Base-by-base conservation (phyloP, 37 sponge, comb jelly and placozoan species). In the Axinella damicornis region DNA sequence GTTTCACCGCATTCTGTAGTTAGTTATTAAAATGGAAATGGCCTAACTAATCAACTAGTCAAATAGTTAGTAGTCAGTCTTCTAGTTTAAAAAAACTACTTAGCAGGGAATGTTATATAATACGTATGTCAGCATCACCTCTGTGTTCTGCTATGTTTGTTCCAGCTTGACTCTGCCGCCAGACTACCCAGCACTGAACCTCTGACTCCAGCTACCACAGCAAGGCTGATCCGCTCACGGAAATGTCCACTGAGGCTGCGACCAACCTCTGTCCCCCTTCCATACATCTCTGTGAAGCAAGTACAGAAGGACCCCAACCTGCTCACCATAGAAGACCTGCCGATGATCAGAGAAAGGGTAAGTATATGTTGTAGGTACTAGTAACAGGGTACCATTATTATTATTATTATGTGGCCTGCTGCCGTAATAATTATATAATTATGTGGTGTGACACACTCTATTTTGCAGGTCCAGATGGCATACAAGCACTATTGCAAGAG, bases 321-420 rank as follows among this genome's bases (percentile, higher is more conserved):
- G 52, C 88, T 88, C 31, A 88, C 88, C 60, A 81, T 88, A 31
- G 82, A 88, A 46, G 88, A 88, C 71, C 77, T 88, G 13, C 88
- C 88, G 11, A 37, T 62, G 53, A 88, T 88, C 59, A 31, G 88
- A 55, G 58, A 72, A 30, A 74, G 81, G 71, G 88, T 87, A 17
- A 40, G 61, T 46, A 46, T 46, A 46, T 46, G 46, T 9, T 46
- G 4, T 4, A 46, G 46, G 9, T 12, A 46, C 46, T 46, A 9
- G 6, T 9, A 46, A 12, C 46, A 46, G 46, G n/a, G n/a, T n/a
- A n/a, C 46, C 46, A 46, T 9, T 46, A n/a, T n/a, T 46, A 46
- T 46, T 9, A 46, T 14, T 27, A 61, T 6, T 11, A 25, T 61
- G 27, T 15, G 18, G 15, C 25, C 5, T 27, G 46, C 9, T 12